phyloP scores from a whole-genome alignment of 2,888 invertebrate genomes.

The Eueremaeus valkanovi region DNA sequence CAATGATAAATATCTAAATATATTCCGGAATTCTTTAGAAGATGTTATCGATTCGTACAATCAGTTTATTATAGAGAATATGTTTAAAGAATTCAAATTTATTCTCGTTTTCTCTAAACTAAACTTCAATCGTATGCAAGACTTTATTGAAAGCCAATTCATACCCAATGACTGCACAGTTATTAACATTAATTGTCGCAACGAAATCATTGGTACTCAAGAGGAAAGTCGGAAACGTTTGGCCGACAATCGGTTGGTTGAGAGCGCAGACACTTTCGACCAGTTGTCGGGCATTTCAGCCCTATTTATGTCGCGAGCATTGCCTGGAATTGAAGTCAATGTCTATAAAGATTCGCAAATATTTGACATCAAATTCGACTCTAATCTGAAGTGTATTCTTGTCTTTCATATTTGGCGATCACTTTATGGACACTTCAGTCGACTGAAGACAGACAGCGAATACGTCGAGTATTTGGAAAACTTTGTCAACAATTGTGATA shows the following conservation, averaged over 20 bases:
- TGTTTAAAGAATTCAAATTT: background rate
- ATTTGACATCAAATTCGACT: background rate
- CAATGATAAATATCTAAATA: background rate
- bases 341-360: constrained; percentile 14
- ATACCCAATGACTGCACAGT: constrained; percentile 1
- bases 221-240: background rate
- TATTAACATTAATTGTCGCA: constrained; percentile 23
- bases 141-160: background rate
- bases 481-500: background rate
- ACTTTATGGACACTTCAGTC: constrained; percentile 32
- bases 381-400: background rate
- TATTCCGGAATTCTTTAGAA: background rate
- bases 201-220: constrained; percentile 18
- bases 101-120: constrained; percentile 10
- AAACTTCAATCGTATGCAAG: background rate
- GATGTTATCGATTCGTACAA: background rate
- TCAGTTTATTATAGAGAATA: background rate
- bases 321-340: constrained; percentile 9
- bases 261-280: background rate
- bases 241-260: no score
- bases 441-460: constrained; percentile 3
- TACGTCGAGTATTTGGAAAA: background rate
- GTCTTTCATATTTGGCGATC: constrained; percentile 14
- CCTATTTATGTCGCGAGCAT: background rate
- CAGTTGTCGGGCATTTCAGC: constrained; percentile 13